These are phyloP conservation scores for Monoplex corrugatus DNA, from an alignment of 2,888 invertebrate species.

Conservation along the genomic window DNA sequence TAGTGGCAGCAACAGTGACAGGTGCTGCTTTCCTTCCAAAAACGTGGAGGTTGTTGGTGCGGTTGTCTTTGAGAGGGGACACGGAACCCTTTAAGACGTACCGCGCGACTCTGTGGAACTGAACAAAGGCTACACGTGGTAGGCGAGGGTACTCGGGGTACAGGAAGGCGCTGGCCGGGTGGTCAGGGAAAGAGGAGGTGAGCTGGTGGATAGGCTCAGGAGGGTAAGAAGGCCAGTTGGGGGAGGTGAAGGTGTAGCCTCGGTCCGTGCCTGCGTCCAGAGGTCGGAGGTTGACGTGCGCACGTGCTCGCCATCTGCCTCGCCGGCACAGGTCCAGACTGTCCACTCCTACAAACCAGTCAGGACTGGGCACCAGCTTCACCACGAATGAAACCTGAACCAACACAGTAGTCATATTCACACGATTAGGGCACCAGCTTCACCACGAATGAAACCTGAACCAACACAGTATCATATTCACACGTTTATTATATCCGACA, in stretches of 20 bases:
- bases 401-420: too few relatives aligned
- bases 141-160: constrained; percentile 90
- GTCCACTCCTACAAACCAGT: constrained; percentile 96
- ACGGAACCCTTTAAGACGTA: constrained; percentile 58
- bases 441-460: constrained; percentile 92
- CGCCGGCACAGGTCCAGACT: constrained; percentile 94
- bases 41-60: constrained; percentile 20
- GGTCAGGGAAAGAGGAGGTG: constrained; percentile 93
- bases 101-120: constrained; percentile 79
- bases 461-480: too few relatives aligned
- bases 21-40: background rate
- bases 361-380: constrained; percentile 95
- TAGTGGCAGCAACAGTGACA: constrained; percentile 3
- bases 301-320: constrained; percentile 94
- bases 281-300: constrained; percentile 95
- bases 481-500: too few relatives aligned
- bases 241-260: constrained; percentile 97
- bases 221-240: constrained; percentile 96
- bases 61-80: constrained; percentile 53
- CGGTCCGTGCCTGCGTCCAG: constrained; percentile 96
- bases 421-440: constrained; percentile 94
- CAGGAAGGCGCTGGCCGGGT: constrained; percentile 96
- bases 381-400: constrained; percentile 92
- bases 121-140: constrained; percentile 93
- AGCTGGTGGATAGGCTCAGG: constrained; percentile 93